Evolutionary conservation across 2,113 vertebrate species (phyloP), one percentile per base, ranked within the genome.

Genomic region (Cyprinodon tularosa): DNA sequence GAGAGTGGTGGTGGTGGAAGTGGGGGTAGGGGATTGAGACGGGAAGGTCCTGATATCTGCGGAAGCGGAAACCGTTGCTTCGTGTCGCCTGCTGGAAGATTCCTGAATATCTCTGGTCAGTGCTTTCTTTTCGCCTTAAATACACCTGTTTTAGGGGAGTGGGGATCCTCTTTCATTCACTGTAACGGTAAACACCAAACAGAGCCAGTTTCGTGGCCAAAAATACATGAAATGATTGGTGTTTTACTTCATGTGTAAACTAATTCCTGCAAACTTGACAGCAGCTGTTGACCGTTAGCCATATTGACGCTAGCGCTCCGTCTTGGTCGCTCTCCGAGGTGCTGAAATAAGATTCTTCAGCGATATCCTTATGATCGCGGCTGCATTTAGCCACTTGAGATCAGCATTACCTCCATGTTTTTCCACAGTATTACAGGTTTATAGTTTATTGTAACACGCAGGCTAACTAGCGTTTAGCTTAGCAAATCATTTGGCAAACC

Each of bases 281-380:
- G 3, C 68, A 36, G 0, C 22, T 71, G 48, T 63, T n/a, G 53
- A 20, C 64, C 40, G 75, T 80, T 85, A 89, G 85, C 91, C 74
- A 53, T 79, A 63, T 83, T 86, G 68, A 79, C 85, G 82, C 44
- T 50, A 42, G 77, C 65, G 65, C 39, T 2, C 5, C 61, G 78
- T 76, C 78, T 83, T 70, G 78, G 85, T 84, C 90, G 84, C 92
- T 93, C 40, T 92, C 92, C 91, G 75, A 77, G 91, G 92, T 93
- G 0, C 92, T 93, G 90, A 89, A 90, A 87, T 59, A n/a, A 20
- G 39, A 37, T 44, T 65, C 17, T 14, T 22, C 20, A 45, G 48
- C 29, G 7, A 66, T 44, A 3, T 12, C 15, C 0, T 22, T 13
- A 1, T 40, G 9, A 53, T 0, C 39, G 39, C 40, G 3, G 48